A percentile compares a stretch with the other conserved stretches of the same genome.
Conservation (phyloP, 2,113 vertebrate species). For the Atractosteus spatula region DNA sequence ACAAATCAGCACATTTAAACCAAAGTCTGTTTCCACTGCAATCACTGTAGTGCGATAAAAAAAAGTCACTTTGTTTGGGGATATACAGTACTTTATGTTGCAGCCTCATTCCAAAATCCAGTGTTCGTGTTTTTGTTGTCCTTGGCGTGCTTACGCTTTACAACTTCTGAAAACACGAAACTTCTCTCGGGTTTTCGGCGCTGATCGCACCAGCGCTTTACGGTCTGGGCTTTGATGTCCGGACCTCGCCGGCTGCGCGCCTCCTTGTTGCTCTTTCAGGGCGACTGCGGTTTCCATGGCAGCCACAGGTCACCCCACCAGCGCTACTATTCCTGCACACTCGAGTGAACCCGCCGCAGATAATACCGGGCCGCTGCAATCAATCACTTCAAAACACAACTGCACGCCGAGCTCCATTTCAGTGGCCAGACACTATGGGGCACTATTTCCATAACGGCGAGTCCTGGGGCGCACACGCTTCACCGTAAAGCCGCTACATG, state of each 20-base stretch:
- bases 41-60: too few species aligned
- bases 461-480: background rate
- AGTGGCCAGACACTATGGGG: background rate
- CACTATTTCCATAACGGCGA: background rate
- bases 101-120: too few species aligned
- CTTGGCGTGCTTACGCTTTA: too few species aligned
- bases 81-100: background rate
- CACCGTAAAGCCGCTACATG: background rate
- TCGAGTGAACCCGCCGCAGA: background rate
- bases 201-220: background rate
- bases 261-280: conserved; percentile 25
- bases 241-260: background rate
- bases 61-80: background rate
- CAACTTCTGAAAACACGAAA: background rate
- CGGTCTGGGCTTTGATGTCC: background rate
- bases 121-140: too few species aligned
- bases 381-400: background rate
- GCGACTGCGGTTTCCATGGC: conserved; percentile 46
- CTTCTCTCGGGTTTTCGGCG: background rate
- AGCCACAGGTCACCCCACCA: conserved; percentile 44
- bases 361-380: background rate
- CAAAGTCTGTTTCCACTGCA: too few species aligned
- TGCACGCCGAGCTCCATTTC: background rate
- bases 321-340: conserved; percentile 23
- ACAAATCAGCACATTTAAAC: background rate